A percentile compares a stretch with the other conserved stretches of the same genome.
Conservation (phyloP, 2,113 vertebrate species). For the Ursus arctos region DNA sequence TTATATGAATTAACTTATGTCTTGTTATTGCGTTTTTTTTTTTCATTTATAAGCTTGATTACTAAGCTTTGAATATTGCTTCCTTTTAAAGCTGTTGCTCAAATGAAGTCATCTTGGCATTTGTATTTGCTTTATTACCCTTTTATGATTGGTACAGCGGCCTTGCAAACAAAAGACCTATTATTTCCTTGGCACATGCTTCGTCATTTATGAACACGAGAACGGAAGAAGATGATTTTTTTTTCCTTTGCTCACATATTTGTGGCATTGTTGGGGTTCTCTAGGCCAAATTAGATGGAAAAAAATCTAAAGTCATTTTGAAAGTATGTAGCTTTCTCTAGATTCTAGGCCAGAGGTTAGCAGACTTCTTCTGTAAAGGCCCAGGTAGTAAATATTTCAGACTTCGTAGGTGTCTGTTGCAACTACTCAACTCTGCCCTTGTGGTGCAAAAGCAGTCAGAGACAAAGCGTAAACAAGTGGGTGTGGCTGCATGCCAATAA, state of each 20-base stretch:
- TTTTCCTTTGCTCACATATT: neutral
- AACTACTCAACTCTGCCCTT: neutral
- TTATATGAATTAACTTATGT: neutral
- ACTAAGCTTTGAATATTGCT: neutral
- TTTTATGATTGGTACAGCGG: neutral
- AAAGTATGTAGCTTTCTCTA: neutral
- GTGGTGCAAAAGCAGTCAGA: neutral
- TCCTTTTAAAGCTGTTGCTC: neutral
- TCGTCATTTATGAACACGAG: neutral
- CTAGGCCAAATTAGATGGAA: neutral
- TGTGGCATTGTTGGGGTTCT: slow-evolving; percentile 20
- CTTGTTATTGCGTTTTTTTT: neutral
- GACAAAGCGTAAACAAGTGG: neutral
- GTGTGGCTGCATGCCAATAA: neutral
- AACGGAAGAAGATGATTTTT: slow-evolving; percentile 28
- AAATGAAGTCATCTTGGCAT: neutral
- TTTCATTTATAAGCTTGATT: neutral
- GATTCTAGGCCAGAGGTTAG: neutral
- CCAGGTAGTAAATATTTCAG: neutral
- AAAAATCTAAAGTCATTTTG: neutral
- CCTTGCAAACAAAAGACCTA: neutral
- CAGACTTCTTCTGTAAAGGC: neutral
- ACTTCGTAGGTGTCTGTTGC: neutral
- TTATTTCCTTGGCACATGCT: neutral
- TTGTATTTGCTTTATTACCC: neutral